phyloP scores from a whole-genome alignment of 1,140 invertebrate genomes.

The Drosophila sucinea region DNA sequence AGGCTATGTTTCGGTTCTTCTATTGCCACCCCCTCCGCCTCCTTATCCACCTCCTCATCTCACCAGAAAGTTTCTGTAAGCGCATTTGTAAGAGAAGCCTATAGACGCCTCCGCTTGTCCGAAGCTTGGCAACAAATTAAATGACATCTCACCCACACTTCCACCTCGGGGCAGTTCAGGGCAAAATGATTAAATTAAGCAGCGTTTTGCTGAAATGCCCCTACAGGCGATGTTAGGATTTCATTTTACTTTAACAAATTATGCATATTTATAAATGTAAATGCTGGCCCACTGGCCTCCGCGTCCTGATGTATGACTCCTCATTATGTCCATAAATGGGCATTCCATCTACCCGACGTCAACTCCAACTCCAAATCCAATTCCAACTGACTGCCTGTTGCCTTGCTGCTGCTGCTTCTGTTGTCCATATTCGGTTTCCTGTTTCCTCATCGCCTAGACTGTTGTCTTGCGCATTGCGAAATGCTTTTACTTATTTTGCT shows the following conservation, averaged over 20 bases:
- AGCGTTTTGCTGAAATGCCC: conserved; percentile 27
- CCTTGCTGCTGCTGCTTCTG: conserved; percentile 8
- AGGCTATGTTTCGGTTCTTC: conserved; percentile 45
- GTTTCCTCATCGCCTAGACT: conserved; percentile 5
- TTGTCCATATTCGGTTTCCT: conserved; percentile 3
- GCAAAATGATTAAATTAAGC: conserved; percentile 76
- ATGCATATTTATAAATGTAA: conserved; percentile 72
- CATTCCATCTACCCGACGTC: conserved; percentile 46
- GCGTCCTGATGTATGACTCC: conserved; percentile 59
- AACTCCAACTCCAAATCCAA: not conserved
- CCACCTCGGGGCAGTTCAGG: conserved; percentile 10
- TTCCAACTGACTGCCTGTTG: not conserved
- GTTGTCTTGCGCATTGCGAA: conserved; percentile 12
- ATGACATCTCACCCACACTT: conserved; percentile 44
- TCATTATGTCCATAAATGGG: conserved; percentile 73
- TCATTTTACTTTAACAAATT: conserved; percentile 65
- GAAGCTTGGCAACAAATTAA: conserved; percentile 45
- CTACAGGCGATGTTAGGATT: conserved; percentile 49
- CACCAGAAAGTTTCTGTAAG: conserved; percentile 18
- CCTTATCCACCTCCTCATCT: not conserved
- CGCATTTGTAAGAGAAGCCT: conserved; percentile 12
- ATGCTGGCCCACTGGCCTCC: conserved; percentile 42
- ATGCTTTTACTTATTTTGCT: conserved; percentile 52
- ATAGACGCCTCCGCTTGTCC: not conserved
- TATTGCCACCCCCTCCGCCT: conserved; percentile 14